Conservation (phyloP, 2,797 vertebrate genomes). For the Sarcoramphus papa region DNA sequence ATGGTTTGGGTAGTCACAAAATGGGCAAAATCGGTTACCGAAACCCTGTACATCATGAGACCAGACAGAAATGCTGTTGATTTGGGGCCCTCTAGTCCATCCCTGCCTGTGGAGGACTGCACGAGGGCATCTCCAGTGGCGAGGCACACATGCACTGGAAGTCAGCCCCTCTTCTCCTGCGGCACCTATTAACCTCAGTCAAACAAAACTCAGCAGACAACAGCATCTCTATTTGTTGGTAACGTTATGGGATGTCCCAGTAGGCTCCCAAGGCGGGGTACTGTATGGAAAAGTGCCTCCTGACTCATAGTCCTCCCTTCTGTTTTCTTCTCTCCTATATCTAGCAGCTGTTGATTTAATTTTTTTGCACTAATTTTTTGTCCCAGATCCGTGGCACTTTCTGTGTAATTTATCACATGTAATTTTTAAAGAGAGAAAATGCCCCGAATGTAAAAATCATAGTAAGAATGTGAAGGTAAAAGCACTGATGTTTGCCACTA, state of each 20-base stretch:
- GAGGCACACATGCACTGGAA: background rate
- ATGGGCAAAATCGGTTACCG: background rate
- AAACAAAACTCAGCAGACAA: background rate
- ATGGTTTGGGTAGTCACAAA: background rate
- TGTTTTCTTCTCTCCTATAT: background rate
- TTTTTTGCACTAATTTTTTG: background rate
- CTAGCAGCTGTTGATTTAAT: background rate
- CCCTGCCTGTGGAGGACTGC: background rate
- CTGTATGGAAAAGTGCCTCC: background rate
- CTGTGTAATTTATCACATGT: background rate
- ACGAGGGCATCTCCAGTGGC: background rate
- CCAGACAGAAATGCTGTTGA: background rate
- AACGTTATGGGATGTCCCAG: background rate
- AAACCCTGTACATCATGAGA: background rate
- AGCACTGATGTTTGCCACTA: background rate
- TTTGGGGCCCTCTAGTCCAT: rapidly evolving
- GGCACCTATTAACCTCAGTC: no score
- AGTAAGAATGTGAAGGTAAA: background rate
- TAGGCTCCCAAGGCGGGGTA: background rate
- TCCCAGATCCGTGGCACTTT: background rate
- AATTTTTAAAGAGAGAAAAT: background rate
- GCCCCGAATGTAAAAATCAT: background rate
- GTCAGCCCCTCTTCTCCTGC: background rate
- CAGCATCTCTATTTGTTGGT: background rate
- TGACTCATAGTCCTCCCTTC: background rate